Conservation (phyloP, 1,140 invertebrate species). For the Ostrea edulis region DNA sequence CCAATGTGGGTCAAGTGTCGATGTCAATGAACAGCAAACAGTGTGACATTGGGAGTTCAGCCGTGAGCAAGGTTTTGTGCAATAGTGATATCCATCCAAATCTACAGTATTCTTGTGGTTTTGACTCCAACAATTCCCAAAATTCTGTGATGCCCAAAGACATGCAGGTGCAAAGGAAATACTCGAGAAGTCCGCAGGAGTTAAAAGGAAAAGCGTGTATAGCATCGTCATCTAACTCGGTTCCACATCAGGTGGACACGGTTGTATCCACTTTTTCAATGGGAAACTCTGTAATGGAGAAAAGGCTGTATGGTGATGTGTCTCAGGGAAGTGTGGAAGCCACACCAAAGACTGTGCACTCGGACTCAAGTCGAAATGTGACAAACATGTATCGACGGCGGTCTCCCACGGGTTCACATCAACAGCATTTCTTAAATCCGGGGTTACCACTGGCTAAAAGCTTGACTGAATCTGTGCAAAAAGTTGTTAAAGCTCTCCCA, state of each 20-base stretch:
- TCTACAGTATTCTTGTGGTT: conserved; percentile 9
- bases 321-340: conserved; percentile 29
- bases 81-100: conserved; percentile 29
- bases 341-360: conserved; percentile 17
- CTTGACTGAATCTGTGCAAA: conserved; percentile 57
- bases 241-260: background rate
- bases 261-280: background rate
- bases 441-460: conserved; percentile 50
- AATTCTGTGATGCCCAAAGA: conserved; percentile 21
- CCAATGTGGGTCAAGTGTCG: conserved; percentile 3
- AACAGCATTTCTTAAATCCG: conserved; percentile 56
- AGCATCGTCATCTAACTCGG: background rate
- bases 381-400: conserved; percentile 45
- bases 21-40: background rate
- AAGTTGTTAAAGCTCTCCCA: conserved; percentile 55
- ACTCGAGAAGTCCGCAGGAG: conserved; percentile 40
- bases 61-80: conserved; percentile 24
- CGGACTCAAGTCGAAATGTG: conserved; percentile 27
- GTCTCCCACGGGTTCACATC: conserved; percentile 51
- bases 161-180: conserved; percentile 22
- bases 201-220: conserved; percentile 20
- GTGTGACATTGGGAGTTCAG: background rate
- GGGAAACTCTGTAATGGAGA: conserved; percentile 3
- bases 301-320: background rate
- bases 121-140: conserved; percentile 27